Percentiles rank a stretch among this genome's conserved stretches.
phyloP scores from a whole-genome alignment of 2,113 vertebrate genomes.

The Chlamydotis undulata region DNA sequence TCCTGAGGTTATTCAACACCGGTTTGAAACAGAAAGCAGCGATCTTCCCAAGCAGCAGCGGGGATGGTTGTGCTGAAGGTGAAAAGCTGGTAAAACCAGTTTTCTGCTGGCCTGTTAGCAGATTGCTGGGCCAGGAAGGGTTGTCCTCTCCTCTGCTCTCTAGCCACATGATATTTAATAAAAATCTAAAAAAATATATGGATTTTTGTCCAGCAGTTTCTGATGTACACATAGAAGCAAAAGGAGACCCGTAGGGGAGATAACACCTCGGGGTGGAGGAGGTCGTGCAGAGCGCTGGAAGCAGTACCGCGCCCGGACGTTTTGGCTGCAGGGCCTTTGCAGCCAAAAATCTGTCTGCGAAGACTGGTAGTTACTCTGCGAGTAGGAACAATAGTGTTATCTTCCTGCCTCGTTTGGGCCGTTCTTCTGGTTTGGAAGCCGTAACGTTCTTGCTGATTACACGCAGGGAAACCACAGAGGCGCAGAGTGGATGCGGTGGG shows the following conservation, averaged over 20 bases:
- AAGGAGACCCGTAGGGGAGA: accelerated
- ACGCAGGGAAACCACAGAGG: accelerated
- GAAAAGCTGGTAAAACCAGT: constrained; percentile 36
- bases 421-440: background rate
- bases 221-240: background rate
- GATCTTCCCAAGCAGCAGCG: accelerated
- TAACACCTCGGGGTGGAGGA: background rate
- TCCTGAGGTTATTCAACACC: background rate
- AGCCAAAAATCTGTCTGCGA: background rate
- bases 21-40: background rate
- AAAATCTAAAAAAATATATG: background rate
- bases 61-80: background rate
- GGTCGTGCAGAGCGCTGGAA: background rate
- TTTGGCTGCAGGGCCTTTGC: background rate
- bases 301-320: accelerated
- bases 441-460: accelerated
- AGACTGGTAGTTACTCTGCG: background rate
- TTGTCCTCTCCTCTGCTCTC: background rate
- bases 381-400: accelerated
- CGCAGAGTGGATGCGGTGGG: accelerated
- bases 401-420: background rate
- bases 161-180: background rate
- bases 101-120: background rate
- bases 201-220: background rate
- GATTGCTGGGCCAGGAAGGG: background rate